Base-by-base conservation (phyloP, 2,888 invertebrate species). In the Chromoteleia sp. region DNA sequence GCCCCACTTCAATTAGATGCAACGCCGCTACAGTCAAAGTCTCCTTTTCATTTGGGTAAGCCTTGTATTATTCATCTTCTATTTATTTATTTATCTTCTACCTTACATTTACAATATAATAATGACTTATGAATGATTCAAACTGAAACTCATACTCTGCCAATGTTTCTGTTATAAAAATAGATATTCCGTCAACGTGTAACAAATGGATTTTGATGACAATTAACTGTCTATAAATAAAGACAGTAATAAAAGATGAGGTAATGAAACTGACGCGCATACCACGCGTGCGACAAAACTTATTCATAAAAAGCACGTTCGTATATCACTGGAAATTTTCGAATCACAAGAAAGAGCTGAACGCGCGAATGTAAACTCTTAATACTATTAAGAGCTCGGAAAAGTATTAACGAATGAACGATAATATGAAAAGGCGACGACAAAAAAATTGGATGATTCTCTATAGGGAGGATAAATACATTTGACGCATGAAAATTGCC, bases 361-460 rank as follows among this genome's bases (percentile, higher is more conserved):
- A 78, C 68, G 50, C 67, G 80, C 81, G 61, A 61, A 39, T 59
- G 83, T 85, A 83, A 84, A 84, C 76, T 84, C 79, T 71, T 84
- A 86, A 86, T 84, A 81, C 82, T 83, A 85, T 86, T 86, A 86
- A 83, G 65, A 65, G 56, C 54, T 39, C 7, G 65, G 30, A 56
- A 58, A 75, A 67, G 75, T 65, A 50, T 50, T n/a, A n/a, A n/a
- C n/a, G n/a, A 58, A 50, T 17, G 50, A 76, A 58, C 41, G 71
- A 33, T 29, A 61, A 25, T 39, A 29, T 10, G 59, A 70, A 63
- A 56, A 71, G 10, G 41, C 8, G 36, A 48, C 8, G 19, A 45
- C 45, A 65, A 41, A 56, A 41, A 56, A 59, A 33, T 15, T 33
- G 50, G 68, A 77, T 63, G 45, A 68, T 54, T 59, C 56, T 43